Evolutionary conservation across 2,797 vertebrate species (phyloP).

Genomic region (Acanthurus tractus): DNA sequence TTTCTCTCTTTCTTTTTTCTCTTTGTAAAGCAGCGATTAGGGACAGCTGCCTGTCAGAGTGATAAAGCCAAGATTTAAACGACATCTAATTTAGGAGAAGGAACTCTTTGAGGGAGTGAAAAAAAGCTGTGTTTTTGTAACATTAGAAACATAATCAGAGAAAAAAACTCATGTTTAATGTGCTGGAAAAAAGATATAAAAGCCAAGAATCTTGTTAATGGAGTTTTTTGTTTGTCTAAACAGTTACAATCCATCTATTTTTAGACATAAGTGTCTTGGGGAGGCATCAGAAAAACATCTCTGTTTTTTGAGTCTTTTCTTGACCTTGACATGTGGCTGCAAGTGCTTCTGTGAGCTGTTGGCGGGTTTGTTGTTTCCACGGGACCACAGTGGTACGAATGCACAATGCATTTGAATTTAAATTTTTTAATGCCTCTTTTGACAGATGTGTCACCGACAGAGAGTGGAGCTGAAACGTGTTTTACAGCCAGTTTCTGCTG

Average conservation of each 20-base stretch:
- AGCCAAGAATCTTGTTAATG: conserved; percentile 18
- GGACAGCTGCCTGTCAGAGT: conserved; percentile 49
- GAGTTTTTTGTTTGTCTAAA: neutral
- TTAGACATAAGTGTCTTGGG: neutral
- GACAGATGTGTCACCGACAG: neutral
- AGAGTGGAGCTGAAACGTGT: neutral
- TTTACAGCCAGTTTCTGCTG: neutral
- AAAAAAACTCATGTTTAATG: conserved; percentile 33
- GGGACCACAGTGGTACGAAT: neutral
- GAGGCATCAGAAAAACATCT: neutral
- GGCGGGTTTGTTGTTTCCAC: conserved; percentile 38
- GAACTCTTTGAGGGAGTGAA: conserved; percentile 46
- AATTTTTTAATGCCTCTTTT: neutral
- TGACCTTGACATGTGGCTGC: conserved; percentile 20
- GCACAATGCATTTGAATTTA: neutral
- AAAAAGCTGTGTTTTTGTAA: conserved; percentile 32
- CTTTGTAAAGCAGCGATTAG: conserved; percentile 17
- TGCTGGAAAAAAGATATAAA: conserved; percentile 23
- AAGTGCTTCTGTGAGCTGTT: neutral
- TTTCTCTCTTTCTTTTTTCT: neutral
- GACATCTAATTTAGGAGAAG: conserved; percentile 34
- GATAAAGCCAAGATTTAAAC: conserved; percentile 48
- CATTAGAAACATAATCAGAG: conserved; percentile 36
- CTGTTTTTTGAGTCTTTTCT: neutral
- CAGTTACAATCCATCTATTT: conserved; percentile 6